phyloP scores from a whole-genome alignment of 2,797 vertebrate species.

The Sebastes baramenuke region DNA sequence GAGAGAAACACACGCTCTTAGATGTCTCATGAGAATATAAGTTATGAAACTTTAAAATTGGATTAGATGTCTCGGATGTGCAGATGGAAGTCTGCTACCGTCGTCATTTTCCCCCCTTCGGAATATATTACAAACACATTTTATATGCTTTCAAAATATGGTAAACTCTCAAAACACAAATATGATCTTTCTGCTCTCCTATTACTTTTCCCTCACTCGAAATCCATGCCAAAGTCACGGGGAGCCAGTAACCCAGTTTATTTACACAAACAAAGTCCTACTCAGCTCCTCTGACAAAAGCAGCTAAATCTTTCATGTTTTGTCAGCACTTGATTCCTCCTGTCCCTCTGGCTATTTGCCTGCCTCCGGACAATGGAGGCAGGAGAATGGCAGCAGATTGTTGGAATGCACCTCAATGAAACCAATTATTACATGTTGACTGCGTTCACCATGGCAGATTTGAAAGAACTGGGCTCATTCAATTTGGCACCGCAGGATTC shows the following conservation, averaged over 20 bases:
- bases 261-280: conserved; percentile 99
- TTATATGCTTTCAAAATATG: conserved; percentile 1
- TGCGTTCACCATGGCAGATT: conserved; percentile 99
- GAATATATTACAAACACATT: not conserved
- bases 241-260: conserved; percentile 94
- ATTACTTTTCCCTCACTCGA: conserved; percentile 29
- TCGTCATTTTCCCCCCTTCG: not conserved
- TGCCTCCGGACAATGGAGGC: conserved; percentile 96
- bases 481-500: conserved; percentile 98
- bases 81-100: not conserved
- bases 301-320: conserved; percentile 99
- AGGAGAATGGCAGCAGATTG: conserved; percentile 99
- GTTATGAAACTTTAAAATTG: conserved; percentile 56
- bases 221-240: conserved; percentile 73
- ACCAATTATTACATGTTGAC: conserved; percentile 99
- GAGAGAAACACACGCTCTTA: conserved; percentile 22
- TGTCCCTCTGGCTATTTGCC: conserved; percentile 99
- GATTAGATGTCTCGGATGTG: conserved; percentile 42
- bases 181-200: conserved; percentile 52
- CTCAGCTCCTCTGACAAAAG: conserved; percentile 99
- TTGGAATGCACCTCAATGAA: conserved; percentile 99
- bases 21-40: conserved; percentile 27
- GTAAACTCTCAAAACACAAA: conserved; percentile 17
- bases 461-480: conserved; percentile 99
- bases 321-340: conserved; percentile 99